phyloP scores from a whole-genome alignment of 2,888 invertebrate species.

The Xestia ashworthii region DNA sequence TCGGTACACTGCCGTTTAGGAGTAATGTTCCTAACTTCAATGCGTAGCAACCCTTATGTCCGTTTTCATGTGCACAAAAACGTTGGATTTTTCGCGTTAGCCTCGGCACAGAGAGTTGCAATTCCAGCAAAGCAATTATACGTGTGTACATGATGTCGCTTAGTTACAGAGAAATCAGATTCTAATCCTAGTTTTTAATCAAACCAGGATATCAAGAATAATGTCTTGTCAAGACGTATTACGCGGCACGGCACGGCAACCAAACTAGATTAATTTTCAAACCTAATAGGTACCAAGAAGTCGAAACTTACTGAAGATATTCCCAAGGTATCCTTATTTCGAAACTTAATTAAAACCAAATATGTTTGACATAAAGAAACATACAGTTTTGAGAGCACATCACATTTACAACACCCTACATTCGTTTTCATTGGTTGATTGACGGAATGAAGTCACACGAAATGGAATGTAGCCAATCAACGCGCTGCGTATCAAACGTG shows the following conservation, averaged over 20 bases:
- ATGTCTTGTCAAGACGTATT: neutral
- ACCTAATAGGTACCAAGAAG: slow-evolving; percentile 24
- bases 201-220: neutral
- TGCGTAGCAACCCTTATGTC: neutral
- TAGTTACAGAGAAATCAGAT: no score
- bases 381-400: neutral
- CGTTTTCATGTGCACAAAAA: no score
- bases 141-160: no score
- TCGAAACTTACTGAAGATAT: slow-evolving; percentile 1
- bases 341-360: slow-evolving; percentile 20
- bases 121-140: no score
- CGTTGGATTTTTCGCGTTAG: no score
- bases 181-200: neutral
- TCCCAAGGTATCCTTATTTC: neutral
- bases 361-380: neutral
- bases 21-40: neutral
- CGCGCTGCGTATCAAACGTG: neutral
- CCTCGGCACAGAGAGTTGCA: no score
- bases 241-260: neutral
- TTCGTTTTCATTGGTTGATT: neutral
- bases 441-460: neutral
- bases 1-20: neutral
- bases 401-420: neutral
- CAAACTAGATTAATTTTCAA: slow-evolving; percentile 26
- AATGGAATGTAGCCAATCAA: slow-evolving; percentile 21